Conservation (phyloP, 2,113 vertebrate species). For the Zeus faber region DNA sequence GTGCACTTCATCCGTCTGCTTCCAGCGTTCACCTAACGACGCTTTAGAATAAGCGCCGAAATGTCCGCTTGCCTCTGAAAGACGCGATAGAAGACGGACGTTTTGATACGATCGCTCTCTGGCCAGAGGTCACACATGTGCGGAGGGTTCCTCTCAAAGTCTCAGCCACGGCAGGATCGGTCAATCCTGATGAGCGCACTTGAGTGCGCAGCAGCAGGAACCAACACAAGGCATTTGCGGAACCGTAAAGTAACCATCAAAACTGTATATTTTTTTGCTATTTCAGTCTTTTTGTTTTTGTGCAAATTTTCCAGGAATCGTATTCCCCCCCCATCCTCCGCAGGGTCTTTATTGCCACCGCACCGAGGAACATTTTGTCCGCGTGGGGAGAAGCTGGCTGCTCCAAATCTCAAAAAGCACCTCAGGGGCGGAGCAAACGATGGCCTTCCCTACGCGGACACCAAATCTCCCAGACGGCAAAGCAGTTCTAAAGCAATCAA, state of each 20-base stretch:
- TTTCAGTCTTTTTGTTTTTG: constrained; percentile 40
- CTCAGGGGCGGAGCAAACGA: no score
- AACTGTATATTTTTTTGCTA: neutral
- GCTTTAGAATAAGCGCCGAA: constrained; percentile 73
- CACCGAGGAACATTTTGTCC: no score
- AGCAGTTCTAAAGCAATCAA: no score
- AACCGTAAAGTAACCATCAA: constrained; percentile 17
- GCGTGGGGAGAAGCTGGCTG: no score
- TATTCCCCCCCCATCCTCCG: constrained; percentile 8
- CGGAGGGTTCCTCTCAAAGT: constrained; percentile 8
- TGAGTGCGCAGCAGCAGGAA: constrained; percentile 24
- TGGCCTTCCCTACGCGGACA: no score
- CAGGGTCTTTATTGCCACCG: neutral
- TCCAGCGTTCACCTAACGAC: constrained; percentile 33
- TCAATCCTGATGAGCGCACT: constrained; percentile 21
- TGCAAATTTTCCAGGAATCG: constrained; percentile 59
- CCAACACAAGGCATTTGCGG: constrained; percentile 1
- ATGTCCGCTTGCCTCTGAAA: no score
- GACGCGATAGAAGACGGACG: no score
- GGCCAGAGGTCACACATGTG: constrained; percentile 17
- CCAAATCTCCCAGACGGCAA: no score
- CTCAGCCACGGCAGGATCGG: neutral
- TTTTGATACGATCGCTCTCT: no score
- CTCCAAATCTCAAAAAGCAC: no score
- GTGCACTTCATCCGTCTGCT: constrained; percentile 72